Base-by-base conservation (phyloP, 2,113 vertebrate genomes). In the Chaetodon trifascialis region DNA sequence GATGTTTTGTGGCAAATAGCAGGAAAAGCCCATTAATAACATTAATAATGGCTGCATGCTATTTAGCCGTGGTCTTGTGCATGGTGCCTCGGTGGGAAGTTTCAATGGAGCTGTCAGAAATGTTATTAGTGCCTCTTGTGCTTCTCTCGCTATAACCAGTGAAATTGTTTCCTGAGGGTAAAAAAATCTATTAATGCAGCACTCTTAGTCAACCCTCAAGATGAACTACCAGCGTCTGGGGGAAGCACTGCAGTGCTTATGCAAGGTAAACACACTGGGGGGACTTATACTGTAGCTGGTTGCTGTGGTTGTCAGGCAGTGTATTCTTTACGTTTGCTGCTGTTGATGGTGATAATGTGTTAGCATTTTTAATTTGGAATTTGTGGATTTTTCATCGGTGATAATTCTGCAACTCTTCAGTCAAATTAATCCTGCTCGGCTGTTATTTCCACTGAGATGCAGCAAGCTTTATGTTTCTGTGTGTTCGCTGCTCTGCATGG, bases 401-500 rank as follows among this genome's bases (percentile, higher is more conserved):
- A 19, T 23, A 63, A 49, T 40, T 66, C 6, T 69, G 64, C 19
- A 51, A 34, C 38, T 64, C 70, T 58, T 52, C 15, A 5, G 56
- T 75, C 17, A 63, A 38, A 64, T 42, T 0, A 54, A 60, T 47
- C 1, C 30, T 4, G 0, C 12, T 19, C 69, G 34, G 49, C 79
- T 55, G 44, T 58, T 19, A 4, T 38, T 19, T n/a, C 12, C 59
- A 52, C 42, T 66, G 52, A 60, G 15, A 76, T 11, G 36, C 55
- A 4, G 10, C 1, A 4, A 23, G 52, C 38, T 63, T 46, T n/a
- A 40, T 51, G 23, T 67, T 52, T 55, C 9, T 71, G 6, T 58
- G 60, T 23, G 55, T 68, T 81, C 10, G 54, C 77, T 67, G 67
- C 40, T 56, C 51, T 90, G 84, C 79, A 78, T 49, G 65, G 25